Evolutionary conservation across 2,888 invertebrate species (phyloP).

Genomic region (Macaria liturata): DNA sequence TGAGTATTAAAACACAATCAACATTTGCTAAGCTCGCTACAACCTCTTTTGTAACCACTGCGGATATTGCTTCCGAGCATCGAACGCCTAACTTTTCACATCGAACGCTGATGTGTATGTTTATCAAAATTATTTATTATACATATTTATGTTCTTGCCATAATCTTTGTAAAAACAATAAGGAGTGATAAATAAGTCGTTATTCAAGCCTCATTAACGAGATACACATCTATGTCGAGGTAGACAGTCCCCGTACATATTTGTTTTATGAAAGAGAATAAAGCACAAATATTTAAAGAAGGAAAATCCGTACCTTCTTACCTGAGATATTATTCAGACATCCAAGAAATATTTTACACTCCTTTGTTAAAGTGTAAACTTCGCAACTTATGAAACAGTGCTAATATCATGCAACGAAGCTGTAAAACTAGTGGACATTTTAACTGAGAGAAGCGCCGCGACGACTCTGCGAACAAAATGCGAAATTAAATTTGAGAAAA

Average conservation of each 20-base stretch:
- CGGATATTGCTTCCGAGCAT: neutral
- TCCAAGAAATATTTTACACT: conserved; percentile 15
- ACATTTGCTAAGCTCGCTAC: conserved; percentile 35
- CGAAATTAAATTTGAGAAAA: conserved; percentile 60
- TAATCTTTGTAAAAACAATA: too few relatives aligned
- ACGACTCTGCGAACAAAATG: conserved; percentile 47
- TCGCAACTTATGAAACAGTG: conserved; percentile 30
- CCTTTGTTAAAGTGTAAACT: conserved; percentile 20
- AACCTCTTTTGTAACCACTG: conserved; percentile 31
- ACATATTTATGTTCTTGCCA: too few relatives aligned
- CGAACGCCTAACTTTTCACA: conserved; percentile 17
- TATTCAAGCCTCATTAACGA: too few relatives aligned
- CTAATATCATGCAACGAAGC: conserved; percentile 35
- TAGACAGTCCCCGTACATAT: too few relatives aligned
- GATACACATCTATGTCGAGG: too few relatives aligned
- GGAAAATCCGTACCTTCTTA: too few relatives aligned
- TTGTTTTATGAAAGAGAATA: too few relatives aligned
- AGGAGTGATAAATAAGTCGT: too few relatives aligned
- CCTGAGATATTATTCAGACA: conserved; percentile 7
- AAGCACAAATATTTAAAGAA: too few relatives aligned
- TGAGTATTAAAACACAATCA: conserved; percentile 43
- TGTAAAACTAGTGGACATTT: conserved; percentile 41
- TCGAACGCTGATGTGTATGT: too few relatives aligned
- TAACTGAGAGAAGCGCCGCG: conserved; percentile 40
- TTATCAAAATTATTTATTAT: too few relatives aligned